A percentile compares a stretch with the other conserved stretches of the same genome.
Evolutionary conservation across 2,113 vertebrate species (phyloP).

Genomic region (Stegostoma tigrinum): DNA sequence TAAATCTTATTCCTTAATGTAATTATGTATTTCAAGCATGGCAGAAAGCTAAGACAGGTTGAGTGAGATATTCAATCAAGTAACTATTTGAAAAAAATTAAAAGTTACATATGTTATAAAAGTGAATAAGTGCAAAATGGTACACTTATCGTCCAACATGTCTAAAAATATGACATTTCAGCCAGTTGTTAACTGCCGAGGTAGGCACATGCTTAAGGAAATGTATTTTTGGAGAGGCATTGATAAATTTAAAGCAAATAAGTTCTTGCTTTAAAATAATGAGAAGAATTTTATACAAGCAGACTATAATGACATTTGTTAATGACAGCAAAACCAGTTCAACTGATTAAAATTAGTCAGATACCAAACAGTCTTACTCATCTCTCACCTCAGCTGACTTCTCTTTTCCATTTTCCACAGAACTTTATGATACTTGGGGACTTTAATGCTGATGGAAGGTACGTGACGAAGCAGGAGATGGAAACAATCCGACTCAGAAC

Average conservation of each 20-base stretch:
- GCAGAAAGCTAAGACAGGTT: not conserved
- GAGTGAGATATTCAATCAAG: not conserved
- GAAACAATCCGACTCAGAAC: conserved; percentile 46
- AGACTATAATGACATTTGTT: not conserved
- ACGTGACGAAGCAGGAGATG: conserved; percentile 51
- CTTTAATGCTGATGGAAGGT: conserved; percentile 58
- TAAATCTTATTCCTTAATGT: not conserved
- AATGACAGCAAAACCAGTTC: not conserved
- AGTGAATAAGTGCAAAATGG: not conserved
- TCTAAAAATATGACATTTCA: not conserved
- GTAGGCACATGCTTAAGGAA: not conserved
- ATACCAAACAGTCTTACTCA: not conserved
- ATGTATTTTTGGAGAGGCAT: not conserved
- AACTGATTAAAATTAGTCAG: not conserved
- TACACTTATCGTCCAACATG: not conserved
- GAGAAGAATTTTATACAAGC: not conserved
- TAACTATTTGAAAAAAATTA: not conserved
- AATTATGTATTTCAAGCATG: not conserved
- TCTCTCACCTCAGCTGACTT: not conserved
- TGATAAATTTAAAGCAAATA: not conserved
- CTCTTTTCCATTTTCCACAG: conserved; percentile 43
- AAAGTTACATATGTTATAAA: not conserved
- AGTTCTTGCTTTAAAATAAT: not conserved
- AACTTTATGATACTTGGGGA: conserved; percentile 61
- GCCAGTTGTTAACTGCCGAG: not conserved